phyloP scores from a whole-genome alignment of 2,888 invertebrate genomes.

The Drosophila neotestacea region DNA sequence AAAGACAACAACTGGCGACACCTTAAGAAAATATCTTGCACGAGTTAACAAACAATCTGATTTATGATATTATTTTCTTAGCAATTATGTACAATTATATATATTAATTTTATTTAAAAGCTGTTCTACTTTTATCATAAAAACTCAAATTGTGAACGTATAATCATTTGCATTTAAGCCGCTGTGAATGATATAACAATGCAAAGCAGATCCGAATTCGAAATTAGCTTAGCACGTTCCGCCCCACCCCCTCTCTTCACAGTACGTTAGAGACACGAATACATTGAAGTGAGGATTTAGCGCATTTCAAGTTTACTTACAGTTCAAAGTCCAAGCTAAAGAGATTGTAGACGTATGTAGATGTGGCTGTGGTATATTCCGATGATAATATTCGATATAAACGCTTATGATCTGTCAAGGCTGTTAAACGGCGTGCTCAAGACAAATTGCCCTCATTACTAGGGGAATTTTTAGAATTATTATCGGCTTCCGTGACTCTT shows the following conservation, averaged over 20 bases:
- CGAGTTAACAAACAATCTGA: constrained; percentile 22
- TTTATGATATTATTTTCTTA: constrained; percentile 13
- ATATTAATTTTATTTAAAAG: background rate
- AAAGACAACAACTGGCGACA: constrained; percentile 43
- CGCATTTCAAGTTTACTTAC: constrained; percentile 52
- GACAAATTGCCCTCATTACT: constrained; percentile 10
- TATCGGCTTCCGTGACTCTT: constrained; percentile 18
- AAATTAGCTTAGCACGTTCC: constrained; percentile 38
- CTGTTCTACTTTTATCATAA: background rate
- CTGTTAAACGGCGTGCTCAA: constrained; percentile 3
- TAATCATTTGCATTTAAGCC: background rate
- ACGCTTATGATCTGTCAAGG: constrained; percentile 29
- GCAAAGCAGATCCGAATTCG: constrained; percentile 16
- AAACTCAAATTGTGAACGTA: background rate
- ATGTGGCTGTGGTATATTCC: constrained; percentile 12
- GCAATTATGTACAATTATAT: background rate
- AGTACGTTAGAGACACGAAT: constrained; percentile 8
- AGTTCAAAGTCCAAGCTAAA: constrained; percentile 69
- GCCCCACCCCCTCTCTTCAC: background rate
- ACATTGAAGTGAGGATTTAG: constrained; percentile 8
- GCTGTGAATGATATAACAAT: constrained; percentile 38
- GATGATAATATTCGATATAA: constrained; percentile 7
- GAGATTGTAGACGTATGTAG: constrained; percentile 10
- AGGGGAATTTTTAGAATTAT: constrained; percentile 3
- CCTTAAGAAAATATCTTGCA: constrained; percentile 40